phyloP scores from a whole-genome alignment of 2,888 invertebrate genomes.

The Steromphala cineraria region DNA sequence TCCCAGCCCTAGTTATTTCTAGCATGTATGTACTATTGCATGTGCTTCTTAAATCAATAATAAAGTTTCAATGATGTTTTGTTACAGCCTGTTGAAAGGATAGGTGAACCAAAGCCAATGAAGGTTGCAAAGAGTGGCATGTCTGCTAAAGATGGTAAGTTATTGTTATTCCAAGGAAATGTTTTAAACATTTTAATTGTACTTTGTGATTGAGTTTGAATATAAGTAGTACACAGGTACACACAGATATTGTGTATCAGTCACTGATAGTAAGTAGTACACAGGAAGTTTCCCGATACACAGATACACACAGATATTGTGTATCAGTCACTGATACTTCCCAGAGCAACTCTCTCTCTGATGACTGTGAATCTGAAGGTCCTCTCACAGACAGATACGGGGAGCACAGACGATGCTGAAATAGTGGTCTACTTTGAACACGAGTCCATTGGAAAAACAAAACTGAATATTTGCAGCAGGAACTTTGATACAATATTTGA shows the following conservation, averaged over 20 bases:
- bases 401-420: conserved; percentile 60
- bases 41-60: not conserved
- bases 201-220: not conserved
- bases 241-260: not conserved
- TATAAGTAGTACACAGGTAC: too few relatives aligned
- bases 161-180: not conserved
- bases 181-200: not conserved
- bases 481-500: too few relatives aligned
- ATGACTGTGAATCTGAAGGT: conserved; percentile 66
- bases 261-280: not conserved
- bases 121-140: conserved; percentile 57
- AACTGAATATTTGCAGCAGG: too few relatives aligned
- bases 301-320: not conserved
- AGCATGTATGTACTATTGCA: not conserved
- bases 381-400: conserved; percentile 72
- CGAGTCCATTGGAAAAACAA: too few relatives aligned
- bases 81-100: conserved; percentile 52
- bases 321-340: conserved; percentile 54
- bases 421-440: too few relatives aligned
- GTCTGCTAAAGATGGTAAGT: conserved; percentile 50
- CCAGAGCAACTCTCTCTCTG: conserved; percentile 68
- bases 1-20: too few relatives aligned
- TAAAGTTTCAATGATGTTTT: not conserved
- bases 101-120: conserved; percentile 38
- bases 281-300: not conserved